These are phyloP conservation scores for Aspiorhynchus laticeps DNA, from an alignment of 2,113 vertebrate species.

Conservation along the genomic window DNA sequence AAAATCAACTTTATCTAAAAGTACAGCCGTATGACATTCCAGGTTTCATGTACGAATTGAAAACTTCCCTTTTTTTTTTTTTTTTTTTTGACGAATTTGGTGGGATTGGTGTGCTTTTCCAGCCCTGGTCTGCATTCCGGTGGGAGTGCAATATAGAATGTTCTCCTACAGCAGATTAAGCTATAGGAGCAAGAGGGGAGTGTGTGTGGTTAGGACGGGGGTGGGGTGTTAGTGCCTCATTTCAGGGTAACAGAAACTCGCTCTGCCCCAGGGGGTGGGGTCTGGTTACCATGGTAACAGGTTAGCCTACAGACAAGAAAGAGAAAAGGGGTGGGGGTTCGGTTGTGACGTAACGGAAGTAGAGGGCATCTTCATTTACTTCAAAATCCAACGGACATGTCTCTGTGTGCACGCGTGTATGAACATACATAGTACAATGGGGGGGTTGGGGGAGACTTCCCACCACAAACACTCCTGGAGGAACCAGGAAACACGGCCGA, in stretches of 20 bases:
- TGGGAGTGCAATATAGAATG: conserved; percentile 69
- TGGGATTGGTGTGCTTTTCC: conserved; percentile 38
- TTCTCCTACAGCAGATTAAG: conserved; percentile 74
- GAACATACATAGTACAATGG: background rate
- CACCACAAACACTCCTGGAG: conserved; percentile 10
- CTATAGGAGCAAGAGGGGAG: conserved; percentile 69
- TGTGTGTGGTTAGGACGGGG: conserved; percentile 63
- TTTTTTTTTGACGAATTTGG: conserved; percentile 16
- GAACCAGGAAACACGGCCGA: background rate
- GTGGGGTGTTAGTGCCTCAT: conserved; percentile 68
- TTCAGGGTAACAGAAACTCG: conserved; percentile 73
- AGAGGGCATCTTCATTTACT: conserved; percentile 67
- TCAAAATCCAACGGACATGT: conserved; percentile 58
- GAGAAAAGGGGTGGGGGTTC: conserved; percentile 62
- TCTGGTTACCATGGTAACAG: conserved; percentile 75
- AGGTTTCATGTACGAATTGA: conserved; percentile 4
- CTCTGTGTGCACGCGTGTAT: background rate
- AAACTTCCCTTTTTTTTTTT: conserved; percentile 11
- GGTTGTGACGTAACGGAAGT: conserved; percentile 67
- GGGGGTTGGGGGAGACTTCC: background rate
- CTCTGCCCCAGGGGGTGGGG: conserved; percentile 73
- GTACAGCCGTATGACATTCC: background rate
- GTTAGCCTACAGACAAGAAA: conserved; percentile 74
- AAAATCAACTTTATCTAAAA: background rate
- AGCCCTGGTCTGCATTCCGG: conserved; percentile 68